Evolutionary conservation across 2,888 invertebrate genomes (phyloP).

Genomic region (Ommatoiulus sabulosus): DNA sequence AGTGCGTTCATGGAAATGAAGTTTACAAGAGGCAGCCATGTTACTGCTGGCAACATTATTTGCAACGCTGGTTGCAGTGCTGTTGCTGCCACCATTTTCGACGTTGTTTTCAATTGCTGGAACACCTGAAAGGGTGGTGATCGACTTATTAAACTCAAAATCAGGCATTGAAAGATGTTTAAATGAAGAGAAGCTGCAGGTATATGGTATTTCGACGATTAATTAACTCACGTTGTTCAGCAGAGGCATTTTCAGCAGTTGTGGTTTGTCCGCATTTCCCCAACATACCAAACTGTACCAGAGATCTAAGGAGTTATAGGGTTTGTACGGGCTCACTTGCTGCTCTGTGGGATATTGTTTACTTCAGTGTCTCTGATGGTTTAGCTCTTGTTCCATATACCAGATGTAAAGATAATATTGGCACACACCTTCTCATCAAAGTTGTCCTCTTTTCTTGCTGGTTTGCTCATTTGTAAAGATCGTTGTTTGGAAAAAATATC

Average conservation of each 20-base stretch:
- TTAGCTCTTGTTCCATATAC: background rate
- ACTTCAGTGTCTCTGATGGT: background rate
- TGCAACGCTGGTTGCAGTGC: background rate
- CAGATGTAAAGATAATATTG: background rate
- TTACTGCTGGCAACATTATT: background rate
- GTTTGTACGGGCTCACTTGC: background rate
- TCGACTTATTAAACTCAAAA: background rate
- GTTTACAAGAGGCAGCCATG: slow-evolving; percentile 70
- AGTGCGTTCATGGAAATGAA: slow-evolving; percentile 88
- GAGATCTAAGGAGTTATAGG: background rate
- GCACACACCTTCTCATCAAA: background rate
- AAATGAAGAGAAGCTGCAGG: too few species aligned
- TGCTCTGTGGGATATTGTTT: background rate
- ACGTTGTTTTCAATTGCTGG: slow-evolving; percentile 45
- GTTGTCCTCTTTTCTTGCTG: background rate
- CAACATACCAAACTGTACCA: slow-evolving; percentile 26
- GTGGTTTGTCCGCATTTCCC: slow-evolving; percentile 23
- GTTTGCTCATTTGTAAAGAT: background rate
- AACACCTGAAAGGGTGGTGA: background rate
- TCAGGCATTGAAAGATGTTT: background rate
- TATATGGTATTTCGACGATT: background rate
- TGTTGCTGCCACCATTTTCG: slow-evolving; percentile 15
- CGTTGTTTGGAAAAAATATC: background rate
- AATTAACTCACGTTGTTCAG: background rate
- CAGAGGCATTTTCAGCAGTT: background rate